phyloP scores from a whole-genome alignment of 2,113 vertebrate species.

The Pachypanchax playfairii region DNA sequence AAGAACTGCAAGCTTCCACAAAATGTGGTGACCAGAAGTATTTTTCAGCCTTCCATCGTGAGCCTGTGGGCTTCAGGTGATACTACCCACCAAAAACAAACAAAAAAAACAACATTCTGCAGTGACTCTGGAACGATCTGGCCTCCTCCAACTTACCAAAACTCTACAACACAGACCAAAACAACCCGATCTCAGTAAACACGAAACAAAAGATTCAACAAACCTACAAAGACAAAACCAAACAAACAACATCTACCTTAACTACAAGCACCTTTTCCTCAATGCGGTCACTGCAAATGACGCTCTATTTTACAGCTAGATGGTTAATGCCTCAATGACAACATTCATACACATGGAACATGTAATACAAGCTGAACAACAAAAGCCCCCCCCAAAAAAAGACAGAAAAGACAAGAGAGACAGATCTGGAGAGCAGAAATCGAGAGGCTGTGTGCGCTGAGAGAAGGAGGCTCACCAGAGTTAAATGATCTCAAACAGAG shows the following conservation, averaged over 20 bases:
- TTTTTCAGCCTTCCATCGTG: too few species aligned
- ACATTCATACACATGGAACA: conserved; percentile 70
- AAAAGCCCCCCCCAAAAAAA: conserved; percentile 41
- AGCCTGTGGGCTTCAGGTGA: too few species aligned
- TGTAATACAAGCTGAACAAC: conserved; percentile 65
- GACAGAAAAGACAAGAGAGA: conserved; percentile 32
- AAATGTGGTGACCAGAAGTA: conserved; percentile 7
- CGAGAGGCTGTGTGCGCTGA: conserved; percentile 36
- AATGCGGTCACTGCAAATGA: conserved; percentile 22
- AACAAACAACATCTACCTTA: conserved; percentile 12
- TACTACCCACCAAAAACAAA: too few species aligned
- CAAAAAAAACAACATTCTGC: too few species aligned
- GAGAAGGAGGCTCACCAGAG: conserved; percentile 33
- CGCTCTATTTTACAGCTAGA: conserved; percentile 32
- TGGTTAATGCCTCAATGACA: conserved; percentile 56
- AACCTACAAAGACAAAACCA: conserved; percentile 10
- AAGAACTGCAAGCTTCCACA: conserved; percentile 21
- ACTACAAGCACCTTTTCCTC: too few species aligned
- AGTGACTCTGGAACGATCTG: too few species aligned
- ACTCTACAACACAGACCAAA: not conserved
- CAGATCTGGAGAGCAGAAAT: conserved; percentile 22
- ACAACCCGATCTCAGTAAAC: not conserved
- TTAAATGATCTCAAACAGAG: conserved; percentile 39
- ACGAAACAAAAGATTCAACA: conserved; percentile 7
- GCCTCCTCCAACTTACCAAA: not conserved